Percentiles rank a stretch among this genome's conserved stretches.
Conservation (phyloP, 2,888 invertebrate genomes). For the Andrena bicolor region DNA sequence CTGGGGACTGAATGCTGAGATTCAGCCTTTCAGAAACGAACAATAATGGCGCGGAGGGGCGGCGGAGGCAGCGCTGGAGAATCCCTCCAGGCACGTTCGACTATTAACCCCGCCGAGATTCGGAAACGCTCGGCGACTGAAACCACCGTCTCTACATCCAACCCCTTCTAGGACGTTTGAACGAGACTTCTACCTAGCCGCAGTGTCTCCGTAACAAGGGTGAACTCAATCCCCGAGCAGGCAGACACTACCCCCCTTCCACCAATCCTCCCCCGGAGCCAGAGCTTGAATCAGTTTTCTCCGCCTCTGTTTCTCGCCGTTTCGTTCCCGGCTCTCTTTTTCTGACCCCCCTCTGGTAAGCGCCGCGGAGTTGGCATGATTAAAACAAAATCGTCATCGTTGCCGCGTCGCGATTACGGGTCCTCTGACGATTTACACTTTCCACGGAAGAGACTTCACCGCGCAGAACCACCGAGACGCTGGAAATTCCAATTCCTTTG, state of each 20-base stretch:
- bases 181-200: slow-evolving; percentile 66
- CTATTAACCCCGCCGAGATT: slow-evolving; percentile 80
- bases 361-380: slow-evolving; percentile 59
- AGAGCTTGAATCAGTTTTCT: slow-evolving; percentile 30
- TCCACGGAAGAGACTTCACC: slow-evolving; percentile 1
- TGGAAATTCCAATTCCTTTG: slow-evolving; percentile 29
- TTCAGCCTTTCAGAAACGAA: slow-evolving; percentile 68
- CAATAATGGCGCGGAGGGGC: slow-evolving; percentile 58
- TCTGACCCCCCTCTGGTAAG: slow-evolving; percentile 8
- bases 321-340: slow-evolving; percentile 19
- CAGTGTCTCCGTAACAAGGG: slow-evolving; percentile 69
- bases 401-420: slow-evolving; percentile 16
- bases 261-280: neutral
- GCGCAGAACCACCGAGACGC: slow-evolving; percentile 10
- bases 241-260: slow-evolving; percentile 46
- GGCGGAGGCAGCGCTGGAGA: slow-evolving; percentile 59
- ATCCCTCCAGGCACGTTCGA: slow-evolving; percentile 76
- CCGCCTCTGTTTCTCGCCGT: slow-evolving; percentile 18
- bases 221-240: slow-evolving; percentile 64
- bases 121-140: slow-evolving; percentile 73
- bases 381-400: slow-evolving; percentile 65
- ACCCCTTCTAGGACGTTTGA: slow-evolving; percentile 69
- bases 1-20: slow-evolving; percentile 58
- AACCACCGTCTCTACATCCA: slow-evolving; percentile 69
- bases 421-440: slow-evolving; percentile 52